These are phyloP conservation scores for Deroplatys truncata DNA, from an alignment of 2,888 invertebrate species.

Conservation along the genomic window DNA sequence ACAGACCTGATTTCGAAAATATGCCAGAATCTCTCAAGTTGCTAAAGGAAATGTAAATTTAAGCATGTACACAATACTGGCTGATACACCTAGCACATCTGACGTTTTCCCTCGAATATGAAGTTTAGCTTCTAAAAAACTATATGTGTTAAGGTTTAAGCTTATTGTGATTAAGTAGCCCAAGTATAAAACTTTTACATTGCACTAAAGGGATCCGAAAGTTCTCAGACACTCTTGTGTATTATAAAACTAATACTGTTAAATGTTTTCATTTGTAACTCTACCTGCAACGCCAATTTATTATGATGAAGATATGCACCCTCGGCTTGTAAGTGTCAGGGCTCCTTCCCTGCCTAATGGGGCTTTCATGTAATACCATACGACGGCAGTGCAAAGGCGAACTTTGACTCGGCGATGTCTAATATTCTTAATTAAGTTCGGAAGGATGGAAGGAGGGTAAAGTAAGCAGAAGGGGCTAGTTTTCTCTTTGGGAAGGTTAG, in stretches of 20 bases:
- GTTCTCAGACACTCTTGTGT: not conserved
- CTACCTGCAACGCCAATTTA: not conserved
- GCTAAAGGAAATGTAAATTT: too few relatives aligned
- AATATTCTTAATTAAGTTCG: constrained; percentile 14
- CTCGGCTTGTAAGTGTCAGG: not conserved
- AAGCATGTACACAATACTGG: too few relatives aligned
- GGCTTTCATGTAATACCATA: not conserved
- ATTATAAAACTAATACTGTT: not conserved
- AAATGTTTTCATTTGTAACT: not conserved
- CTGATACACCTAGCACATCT: too few relatives aligned
- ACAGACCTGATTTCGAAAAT: too few relatives aligned
- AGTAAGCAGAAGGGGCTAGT: not conserved
- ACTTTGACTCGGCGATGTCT: not conserved
- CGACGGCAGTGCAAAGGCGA: not conserved
- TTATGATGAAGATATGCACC: not conserved
- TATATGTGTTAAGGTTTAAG: too few relatives aligned
- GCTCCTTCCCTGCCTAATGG: not conserved
- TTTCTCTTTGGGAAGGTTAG: constrained; percentile 16
- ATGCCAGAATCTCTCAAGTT: too few relatives aligned
- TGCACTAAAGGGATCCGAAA: too few relatives aligned
- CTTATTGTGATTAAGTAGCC: too few relatives aligned
- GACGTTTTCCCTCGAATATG: too few relatives aligned
- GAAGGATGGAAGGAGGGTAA: not conserved
- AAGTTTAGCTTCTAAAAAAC: too few relatives aligned
- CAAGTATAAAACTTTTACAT: too few relatives aligned